Evolutionary conservation across 2,113 vertebrate species (phyloP).

Genomic region (Pionites leucogaster): DNA sequence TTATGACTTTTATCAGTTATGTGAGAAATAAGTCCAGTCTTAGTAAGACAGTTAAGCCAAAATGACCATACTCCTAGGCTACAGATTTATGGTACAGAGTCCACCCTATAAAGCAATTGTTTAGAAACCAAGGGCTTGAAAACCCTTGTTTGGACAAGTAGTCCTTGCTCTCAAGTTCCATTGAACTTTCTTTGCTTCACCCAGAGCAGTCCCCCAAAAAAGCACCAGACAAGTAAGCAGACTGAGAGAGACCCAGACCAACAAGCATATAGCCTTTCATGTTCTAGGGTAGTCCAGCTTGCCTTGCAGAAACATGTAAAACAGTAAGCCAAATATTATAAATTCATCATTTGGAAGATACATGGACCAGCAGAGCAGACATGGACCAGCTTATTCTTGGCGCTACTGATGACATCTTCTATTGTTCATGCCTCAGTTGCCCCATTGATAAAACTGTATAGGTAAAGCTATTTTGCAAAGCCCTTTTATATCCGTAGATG

Average conservation of each 20-base stretch:
- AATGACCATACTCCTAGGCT: neutral
- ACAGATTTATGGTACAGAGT: neutral
- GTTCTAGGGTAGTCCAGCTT: neutral
- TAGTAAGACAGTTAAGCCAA: neutral
- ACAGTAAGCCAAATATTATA: neutral
- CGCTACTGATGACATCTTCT: neutral
- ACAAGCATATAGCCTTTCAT: neutral
- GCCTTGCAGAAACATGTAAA: neutral
- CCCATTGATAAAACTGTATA: neutral
- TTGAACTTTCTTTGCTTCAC: neutral
- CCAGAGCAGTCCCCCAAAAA: neutral
- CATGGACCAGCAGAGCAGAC: neutral
- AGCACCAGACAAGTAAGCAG: neutral
- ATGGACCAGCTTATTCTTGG: neutral
- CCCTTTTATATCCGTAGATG: neutral
- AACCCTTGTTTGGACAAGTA: neutral
- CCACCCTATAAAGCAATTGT: neutral
- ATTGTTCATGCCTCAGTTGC: neutral
- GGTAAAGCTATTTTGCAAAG: neutral
- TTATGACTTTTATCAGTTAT: slow-evolving; percentile 47
- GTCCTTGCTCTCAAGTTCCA: neutral
- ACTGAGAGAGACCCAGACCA: neutral
- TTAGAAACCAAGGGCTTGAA: neutral
- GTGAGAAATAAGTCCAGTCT: slow-evolving; percentile 33
- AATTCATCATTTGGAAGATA: neutral